These are phyloP conservation scores for Onychomys torridus DNA, from an alignment of 2,797 vertebrate species.

Conservation along the genomic window DNA sequence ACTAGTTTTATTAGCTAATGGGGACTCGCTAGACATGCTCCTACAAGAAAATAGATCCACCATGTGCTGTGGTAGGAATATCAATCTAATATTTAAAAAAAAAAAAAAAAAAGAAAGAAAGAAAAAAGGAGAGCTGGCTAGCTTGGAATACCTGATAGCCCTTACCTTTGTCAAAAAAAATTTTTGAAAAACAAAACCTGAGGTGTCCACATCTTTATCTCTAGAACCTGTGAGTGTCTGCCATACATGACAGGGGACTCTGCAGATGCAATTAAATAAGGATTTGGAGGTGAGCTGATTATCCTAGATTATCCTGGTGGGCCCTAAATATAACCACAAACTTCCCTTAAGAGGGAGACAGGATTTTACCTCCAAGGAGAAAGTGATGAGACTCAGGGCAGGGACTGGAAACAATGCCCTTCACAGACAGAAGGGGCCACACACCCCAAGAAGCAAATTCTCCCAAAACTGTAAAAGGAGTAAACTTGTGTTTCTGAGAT, in stretches of 20 bases:
- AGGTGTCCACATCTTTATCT: background rate
- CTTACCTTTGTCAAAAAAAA: slow-evolving; percentile 36
- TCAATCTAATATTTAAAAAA: background rate
- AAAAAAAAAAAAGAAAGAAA: too few species aligned
- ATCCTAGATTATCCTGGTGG: slow-evolving; percentile 28
- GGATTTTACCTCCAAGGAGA: background rate
- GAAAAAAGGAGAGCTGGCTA: slow-evolving; percentile 3
- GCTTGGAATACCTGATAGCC: slow-evolving; percentile 7
- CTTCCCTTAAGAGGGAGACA: background rate
- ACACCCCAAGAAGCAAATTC: slow-evolving; percentile 4
- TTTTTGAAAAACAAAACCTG: slow-evolving; percentile 40
- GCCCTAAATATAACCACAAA: slow-evolving; percentile 40
- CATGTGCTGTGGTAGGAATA: slow-evolving; percentile 7
- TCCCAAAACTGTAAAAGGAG: background rate
- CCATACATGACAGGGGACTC: slow-evolving; percentile 22
- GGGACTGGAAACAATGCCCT: background rate
- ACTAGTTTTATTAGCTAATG: slow-evolving; percentile 47
- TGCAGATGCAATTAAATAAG: slow-evolving; percentile 51
- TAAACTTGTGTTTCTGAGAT: slow-evolving; percentile 13
- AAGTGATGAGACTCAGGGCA: background rate
- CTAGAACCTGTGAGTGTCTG: background rate
- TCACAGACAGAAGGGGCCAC: background rate
- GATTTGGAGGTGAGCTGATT: slow-evolving; percentile 44
- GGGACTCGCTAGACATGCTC: background rate
- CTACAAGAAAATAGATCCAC: slow-evolving; percentile 56